Percentiles rank a stretch among this genome's conserved stretches.
Conservation (phyloP, 1,140 invertebrate species). For the Acromyrmex heyeri region DNA sequence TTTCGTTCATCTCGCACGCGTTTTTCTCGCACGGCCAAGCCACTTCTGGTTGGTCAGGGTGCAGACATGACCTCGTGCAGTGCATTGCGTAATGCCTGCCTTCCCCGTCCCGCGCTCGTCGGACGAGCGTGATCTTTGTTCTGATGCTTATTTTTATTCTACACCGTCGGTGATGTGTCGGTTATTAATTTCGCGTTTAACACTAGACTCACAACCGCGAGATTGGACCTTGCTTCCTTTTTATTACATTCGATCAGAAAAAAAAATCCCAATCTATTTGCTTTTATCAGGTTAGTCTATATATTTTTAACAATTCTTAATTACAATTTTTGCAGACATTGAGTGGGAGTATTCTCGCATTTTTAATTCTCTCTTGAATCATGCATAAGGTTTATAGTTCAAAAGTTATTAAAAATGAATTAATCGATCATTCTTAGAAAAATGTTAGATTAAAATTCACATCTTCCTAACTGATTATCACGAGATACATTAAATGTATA, state of each 20-base stretch:
- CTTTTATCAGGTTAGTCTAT: constrained; percentile 1
- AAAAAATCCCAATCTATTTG: constrained; percentile 20
- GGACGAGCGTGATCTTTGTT: constrained; percentile 40
- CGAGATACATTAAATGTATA: no score
- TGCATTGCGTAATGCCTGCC: constrained; percentile 38
- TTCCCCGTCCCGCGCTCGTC: background rate
- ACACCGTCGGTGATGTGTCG: background rate
- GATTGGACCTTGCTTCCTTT: constrained; percentile 20
- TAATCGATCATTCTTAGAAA: background rate
- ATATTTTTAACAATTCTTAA: constrained; percentile 28
- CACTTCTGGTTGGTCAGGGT: constrained; percentile 55
- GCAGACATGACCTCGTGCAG: constrained; percentile 32
- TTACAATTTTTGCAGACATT: background rate
- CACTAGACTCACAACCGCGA: constrained; percentile 2
- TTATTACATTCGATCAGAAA: background rate
- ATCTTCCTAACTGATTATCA: background rate
- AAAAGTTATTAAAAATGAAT: background rate
- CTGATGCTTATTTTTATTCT: constrained; percentile 35
- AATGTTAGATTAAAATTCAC: background rate
- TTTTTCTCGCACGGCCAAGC: constrained; percentile 35
- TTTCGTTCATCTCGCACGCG: constrained; percentile 44
- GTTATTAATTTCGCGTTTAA: constrained; percentile 38
- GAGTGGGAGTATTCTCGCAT: background rate
- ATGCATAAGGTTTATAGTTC: background rate
- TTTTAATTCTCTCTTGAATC: background rate